phyloP scores from a whole-genome alignment of 2,113 vertebrate genomes.

The Clupea harengus region DNA sequence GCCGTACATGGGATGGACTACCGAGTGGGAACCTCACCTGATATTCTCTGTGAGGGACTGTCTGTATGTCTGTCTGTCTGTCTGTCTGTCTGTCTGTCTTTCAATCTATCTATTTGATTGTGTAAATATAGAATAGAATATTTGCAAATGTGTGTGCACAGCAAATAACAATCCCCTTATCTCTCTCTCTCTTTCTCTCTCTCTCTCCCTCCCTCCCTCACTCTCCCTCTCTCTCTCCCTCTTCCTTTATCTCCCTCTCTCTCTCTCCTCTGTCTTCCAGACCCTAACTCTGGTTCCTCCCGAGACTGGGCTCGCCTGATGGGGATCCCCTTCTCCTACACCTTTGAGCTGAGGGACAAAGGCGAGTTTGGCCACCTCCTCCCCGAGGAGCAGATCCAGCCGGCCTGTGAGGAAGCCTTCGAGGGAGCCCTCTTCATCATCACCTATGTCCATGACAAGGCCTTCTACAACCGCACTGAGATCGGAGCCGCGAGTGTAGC shows the following conservation, averaged over 20 bases:
- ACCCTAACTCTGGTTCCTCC: constrained; percentile 70
- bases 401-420: constrained; percentile 74
- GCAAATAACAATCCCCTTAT: too few species aligned
- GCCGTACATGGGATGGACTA: constrained; percentile 80
- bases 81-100: not conserved
- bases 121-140: too few species aligned
- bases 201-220: not conserved
- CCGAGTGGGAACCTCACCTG: constrained; percentile 72
- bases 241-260: not conserved
- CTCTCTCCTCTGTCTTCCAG: constrained; percentile 45
- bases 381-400: constrained; percentile 46
- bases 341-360: constrained; percentile 72
- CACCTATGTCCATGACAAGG: too few species aligned
- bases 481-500: too few species aligned
- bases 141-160: too few species aligned
- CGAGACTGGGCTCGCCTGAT: constrained; percentile 70
- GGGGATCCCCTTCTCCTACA: constrained; percentile 72
- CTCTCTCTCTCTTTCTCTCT: too few species aligned
- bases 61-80: not conserved
- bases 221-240: not conserved
- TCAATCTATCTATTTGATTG: not conserved
- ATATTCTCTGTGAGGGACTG: constrained; percentile 64
- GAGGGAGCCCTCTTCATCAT: not conserved
- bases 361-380: constrained; percentile 65
- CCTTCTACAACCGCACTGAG: too few species aligned